A percentile compares a stretch with the other conserved stretches of the same genome.
phyloP scores from a whole-genome alignment of 2,113 vertebrate species.

The Cryptomyrus ogoouensis region DNA sequence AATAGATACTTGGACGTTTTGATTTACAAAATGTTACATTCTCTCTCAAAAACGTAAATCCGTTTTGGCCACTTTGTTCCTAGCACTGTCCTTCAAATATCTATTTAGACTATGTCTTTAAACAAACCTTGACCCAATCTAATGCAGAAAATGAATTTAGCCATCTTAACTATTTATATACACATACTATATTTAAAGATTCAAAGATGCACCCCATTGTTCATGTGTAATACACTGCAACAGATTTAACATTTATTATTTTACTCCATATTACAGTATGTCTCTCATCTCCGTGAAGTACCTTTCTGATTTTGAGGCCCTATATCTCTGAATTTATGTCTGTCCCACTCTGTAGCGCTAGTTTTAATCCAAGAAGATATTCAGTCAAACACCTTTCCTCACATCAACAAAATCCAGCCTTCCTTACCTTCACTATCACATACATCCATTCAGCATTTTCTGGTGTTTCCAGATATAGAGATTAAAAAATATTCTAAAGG shows the following conservation, averaged over 20 bases:
- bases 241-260: neutral
- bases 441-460: neutral
- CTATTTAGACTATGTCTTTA: neutral
- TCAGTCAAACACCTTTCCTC: neutral
- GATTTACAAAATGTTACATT: neutral
- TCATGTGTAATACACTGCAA: neutral
- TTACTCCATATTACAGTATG: neutral
- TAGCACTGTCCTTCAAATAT: neutral
- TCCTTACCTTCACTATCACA: neutral
- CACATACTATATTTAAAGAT: neutral
- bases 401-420: neutral
- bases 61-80: neutral
- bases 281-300: neutral
- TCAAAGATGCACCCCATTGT: neutral
- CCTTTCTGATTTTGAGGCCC: neutral
- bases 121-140: neutral
- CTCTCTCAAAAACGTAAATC: neutral
- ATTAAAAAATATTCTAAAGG: neutral
- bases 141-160: neutral
- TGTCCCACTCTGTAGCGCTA: neutral
- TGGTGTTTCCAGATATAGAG: neutral
- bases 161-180: neutral
- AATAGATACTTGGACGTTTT: neutral
- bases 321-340: neutral
- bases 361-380: neutral